Base-by-base conservation (phyloP, 2,113 vertebrate species). In the Protobothrops flavoviridis region DNA sequence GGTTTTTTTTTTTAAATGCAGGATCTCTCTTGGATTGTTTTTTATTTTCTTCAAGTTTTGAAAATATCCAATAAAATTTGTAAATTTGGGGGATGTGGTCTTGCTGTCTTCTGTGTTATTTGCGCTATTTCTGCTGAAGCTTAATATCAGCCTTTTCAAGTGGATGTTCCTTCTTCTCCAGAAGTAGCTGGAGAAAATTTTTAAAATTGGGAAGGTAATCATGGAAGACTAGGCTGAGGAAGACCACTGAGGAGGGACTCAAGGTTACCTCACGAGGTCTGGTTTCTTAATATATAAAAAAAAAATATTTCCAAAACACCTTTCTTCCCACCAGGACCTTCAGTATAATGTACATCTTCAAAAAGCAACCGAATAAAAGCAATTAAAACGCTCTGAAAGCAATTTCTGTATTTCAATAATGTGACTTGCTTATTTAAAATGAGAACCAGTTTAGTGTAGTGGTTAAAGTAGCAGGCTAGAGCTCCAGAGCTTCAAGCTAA, bases 1-100 rank as follows among this genome's bases (percentile, higher is more conserved):
- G 17, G 45, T 24, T 92, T 91, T 87, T 59, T 61, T 21, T 2
- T 7, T 43, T 43, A 26, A 87, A 87, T 15, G 12, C 12, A 12
- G 11, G 6, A 39, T 88, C 39, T 23, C 5, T 50, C 20, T 52
- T 45, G 3, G 26, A 23, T 57, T 74, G 55, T 21, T 64, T 87
- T 48, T 43, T n/a, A n/a, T 15, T 8, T 20, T 45, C 15, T 26
- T 69, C 29, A 50, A 87, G n/a, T 88, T 92, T 88, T 92, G 85
- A 87, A 53, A 61, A 24, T 52, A 64, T 61, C 64, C 85, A 92
- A 92, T 92, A 92, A 92, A 64, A 10, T 87, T 92, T 92, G 85
- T 92, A 92, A 64, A 64, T 88, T 88, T 90, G 8, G 50, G 13
- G 50, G 50, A 7, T 52, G 45, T 29, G 12, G 29, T 29, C n/a